Evolutionary conservation across 2,113 vertebrate genomes (phyloP).

Genomic region (Felis chaus): DNA sequence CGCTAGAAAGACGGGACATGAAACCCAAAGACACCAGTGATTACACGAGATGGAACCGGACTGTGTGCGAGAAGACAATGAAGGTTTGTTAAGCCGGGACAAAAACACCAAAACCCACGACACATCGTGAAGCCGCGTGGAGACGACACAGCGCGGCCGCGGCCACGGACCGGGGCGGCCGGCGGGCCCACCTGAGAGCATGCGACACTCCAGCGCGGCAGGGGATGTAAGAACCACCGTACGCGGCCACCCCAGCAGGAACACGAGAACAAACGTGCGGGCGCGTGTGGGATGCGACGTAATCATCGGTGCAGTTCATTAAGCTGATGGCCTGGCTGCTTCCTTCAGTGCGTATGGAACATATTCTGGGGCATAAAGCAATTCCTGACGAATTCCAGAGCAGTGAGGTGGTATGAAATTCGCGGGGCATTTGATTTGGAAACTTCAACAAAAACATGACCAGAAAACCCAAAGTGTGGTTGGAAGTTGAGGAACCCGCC

Average conservation of each 20-base stretch:
- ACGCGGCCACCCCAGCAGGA: not conserved
- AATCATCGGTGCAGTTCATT: fast-evolving
- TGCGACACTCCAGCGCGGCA: not conserved
- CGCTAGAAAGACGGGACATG: fast-evolving
- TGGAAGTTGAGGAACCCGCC: not conserved
- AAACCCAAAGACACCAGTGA: not conserved
- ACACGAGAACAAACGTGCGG: fast-evolving
- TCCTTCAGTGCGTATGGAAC: fast-evolving
- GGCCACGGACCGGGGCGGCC: not conserved
- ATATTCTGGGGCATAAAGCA: fast-evolving
- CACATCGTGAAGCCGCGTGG: not conserved
- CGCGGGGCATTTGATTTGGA: not conserved
- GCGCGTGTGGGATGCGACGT: fast-evolving
- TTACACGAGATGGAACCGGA: fast-evolving
- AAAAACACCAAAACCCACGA: not conserved
- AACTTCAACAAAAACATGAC: not conserved
- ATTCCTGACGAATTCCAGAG: fast-evolving
- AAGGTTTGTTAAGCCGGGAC: not conserved
- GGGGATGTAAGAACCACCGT: too few relatives aligned
- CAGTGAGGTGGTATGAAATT: not conserved
- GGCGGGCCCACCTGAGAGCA: not conserved
- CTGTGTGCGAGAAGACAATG: fast-evolving
- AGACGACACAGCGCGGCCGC: fast-evolving
- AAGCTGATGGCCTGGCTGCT: fast-evolving
- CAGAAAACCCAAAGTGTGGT: not conserved